Base-by-base conservation (phyloP, 2,797 vertebrate genomes). In the Ispidina picta region DNA sequence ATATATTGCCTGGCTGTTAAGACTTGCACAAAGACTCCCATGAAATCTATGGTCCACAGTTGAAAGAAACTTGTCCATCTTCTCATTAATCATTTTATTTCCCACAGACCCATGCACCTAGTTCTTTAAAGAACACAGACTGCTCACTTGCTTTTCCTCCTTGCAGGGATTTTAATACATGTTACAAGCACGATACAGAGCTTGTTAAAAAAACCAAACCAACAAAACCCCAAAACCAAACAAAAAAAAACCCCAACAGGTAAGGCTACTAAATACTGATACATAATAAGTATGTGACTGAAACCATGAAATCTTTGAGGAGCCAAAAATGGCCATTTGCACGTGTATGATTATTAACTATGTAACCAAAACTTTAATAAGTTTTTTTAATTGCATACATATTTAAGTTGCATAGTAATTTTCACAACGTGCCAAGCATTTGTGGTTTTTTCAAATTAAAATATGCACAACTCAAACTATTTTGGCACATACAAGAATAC, bases 31-130 rank as follows among this genome's bases (percentile, higher is more conserved):
- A 60, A 46, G 12, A 68, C 18, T 56, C 20, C 58, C 21, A 28
- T 1, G 60, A 71, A 90, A 70, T 2, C 0, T 6, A 37, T 1
- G 1, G n/a, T 31, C 20, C n/a, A n/a, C 3, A 9, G 25, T 23
- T 48, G 70, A 22, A 65, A 69, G 11, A 68, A 81, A 83, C 21
- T 70, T 73, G 22, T 28, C 21, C 35, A 39, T 39, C 17, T 33
- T 69, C 52, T 51, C 13, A 63, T 69, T 10, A 51, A 26, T 51
- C 1, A 43, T 48, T 69, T 75, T 9, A 55, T 25, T 66, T 72
- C 39, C 43, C 1, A 4, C 19, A 84, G 60, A 80, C 39, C 11
- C 13, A 29, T 7, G 68, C 6, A 43, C 5, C 3, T 54, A 31
- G 2, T 39, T 88, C 59, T 66, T 73, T 16, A 31, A 48, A 51